These are phyloP conservation scores for Nyctereutes procyonoides DNA, from an alignment of 2,113 vertebrate genomes.

Conservation along the genomic window DNA sequence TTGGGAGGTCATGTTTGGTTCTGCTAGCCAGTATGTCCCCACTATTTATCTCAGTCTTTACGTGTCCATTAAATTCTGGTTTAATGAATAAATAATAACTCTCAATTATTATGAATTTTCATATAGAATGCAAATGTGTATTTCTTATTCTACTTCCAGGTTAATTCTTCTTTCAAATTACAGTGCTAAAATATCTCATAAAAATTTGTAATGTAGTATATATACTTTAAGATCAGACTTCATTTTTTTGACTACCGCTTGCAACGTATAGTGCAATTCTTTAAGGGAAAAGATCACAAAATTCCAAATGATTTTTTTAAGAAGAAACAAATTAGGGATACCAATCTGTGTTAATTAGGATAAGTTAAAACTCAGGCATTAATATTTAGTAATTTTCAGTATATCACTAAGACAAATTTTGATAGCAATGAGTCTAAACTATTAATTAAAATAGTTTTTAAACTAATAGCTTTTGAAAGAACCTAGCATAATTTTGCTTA, in stretches of 20 bases:
- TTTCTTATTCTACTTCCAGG: background rate
- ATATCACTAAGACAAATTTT: background rate
- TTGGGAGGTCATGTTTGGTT: background rate
- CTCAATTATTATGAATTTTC: slow-evolving; percentile 18
- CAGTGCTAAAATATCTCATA: background rate
- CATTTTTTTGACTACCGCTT: background rate
- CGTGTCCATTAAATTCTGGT: background rate
- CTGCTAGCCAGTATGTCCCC: background rate
- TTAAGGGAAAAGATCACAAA: background rate
- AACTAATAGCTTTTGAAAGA: background rate
- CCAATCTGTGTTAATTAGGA: background rate
- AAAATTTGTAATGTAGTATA: background rate
- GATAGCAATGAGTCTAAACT: background rate
- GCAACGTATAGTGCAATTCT: background rate
- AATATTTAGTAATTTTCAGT: background rate
- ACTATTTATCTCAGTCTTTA: background rate
- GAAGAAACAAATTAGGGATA: background rate
- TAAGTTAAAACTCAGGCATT: background rate
- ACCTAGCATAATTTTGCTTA: background rate
- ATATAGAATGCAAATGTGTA: background rate
- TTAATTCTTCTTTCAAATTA: slow-evolving; percentile 13
- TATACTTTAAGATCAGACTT: background rate
- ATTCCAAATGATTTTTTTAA: background rate
- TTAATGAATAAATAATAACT: background rate
- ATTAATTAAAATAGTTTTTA: slow-evolving; percentile 35